These are phyloP conservation scores for Amphipyra berbera DNA, from an alignment of 2,888 invertebrate genomes.

Conservation along the genomic window DNA sequence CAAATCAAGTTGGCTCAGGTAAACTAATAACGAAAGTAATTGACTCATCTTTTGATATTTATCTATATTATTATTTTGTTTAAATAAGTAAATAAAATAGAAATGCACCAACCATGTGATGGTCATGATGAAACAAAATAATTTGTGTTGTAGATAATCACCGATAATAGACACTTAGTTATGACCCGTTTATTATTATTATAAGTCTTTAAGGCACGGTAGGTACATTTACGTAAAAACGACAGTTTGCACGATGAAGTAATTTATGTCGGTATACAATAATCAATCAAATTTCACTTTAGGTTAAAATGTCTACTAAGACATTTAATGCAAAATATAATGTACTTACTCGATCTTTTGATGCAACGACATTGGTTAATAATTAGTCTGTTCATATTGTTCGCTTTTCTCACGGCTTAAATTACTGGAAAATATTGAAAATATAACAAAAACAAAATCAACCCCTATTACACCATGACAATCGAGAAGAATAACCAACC, in stretches of 20 bases:
- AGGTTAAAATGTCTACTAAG: slow-evolving; percentile 67
- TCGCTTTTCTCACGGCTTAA: slow-evolving; percentile 60
- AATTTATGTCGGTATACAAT: slow-evolving; percentile 63
- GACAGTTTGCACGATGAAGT: slow-evolving; percentile 65
- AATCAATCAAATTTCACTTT: slow-evolving; percentile 76
- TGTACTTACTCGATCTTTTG: slow-evolving; percentile 82
- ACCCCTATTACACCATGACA: slow-evolving; percentile 85
- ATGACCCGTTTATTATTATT: no score
- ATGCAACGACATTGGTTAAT: slow-evolving; percentile 79
- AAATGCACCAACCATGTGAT: slow-evolving; percentile 36
- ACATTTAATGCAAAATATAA: slow-evolving; percentile 32
- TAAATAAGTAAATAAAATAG: background rate
- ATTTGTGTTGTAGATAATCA: background rate
- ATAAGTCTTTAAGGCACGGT: no score
- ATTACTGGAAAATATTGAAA: slow-evolving; percentile 72
- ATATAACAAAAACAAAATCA: slow-evolving; percentile 85
- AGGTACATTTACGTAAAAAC: slow-evolving; percentile 57
- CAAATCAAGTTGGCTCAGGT: slow-evolving; percentile 21
- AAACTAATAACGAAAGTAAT: background rate
- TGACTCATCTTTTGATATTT: background rate
- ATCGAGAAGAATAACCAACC: slow-evolving; percentile 59
- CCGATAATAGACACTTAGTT: background rate
- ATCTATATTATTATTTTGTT: background rate
- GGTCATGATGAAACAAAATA: slow-evolving; percentile 42
- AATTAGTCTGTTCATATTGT: slow-evolving; percentile 83